Evolutionary conservation across 1,140 invertebrate genomes (phyloP).

Genomic region (Phocides pigmalion): DNA sequence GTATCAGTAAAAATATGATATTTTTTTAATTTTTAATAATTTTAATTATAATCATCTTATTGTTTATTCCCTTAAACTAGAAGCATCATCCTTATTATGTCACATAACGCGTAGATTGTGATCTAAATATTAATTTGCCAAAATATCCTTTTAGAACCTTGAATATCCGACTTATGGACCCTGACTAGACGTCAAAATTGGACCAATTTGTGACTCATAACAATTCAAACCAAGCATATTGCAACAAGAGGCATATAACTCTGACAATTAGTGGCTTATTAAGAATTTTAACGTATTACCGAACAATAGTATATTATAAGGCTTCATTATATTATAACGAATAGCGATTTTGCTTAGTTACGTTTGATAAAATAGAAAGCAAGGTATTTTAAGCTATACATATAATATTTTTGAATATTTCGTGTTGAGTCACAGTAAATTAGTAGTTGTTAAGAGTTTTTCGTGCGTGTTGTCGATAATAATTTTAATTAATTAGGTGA

Average conservation of each 20-base stretch:
- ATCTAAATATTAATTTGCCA: too few species aligned
- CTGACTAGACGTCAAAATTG: neutral
- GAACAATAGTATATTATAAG: conserved; percentile 16
- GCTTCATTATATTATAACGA: conserved; percentile 17
- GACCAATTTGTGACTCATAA: neutral
- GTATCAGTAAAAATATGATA: too few species aligned
- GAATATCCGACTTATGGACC: too few species aligned
- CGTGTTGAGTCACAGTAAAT: conserved; percentile 23
- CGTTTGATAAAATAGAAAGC: conserved; percentile 6
- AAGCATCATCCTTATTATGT: too few species aligned
- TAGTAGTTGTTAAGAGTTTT: conserved; percentile 5
- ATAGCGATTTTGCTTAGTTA: conserved; percentile 26
- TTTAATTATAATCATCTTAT: too few species aligned
- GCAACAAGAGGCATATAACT: conserved; percentile 13
- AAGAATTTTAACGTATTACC: conserved; percentile 14
- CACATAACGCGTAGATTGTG: too few species aligned
- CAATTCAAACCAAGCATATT: conserved; percentile 21
- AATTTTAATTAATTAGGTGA: conserved; percentile 36
- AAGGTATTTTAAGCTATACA: conserved; percentile 33
- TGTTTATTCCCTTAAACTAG: too few species aligned
- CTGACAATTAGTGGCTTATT: conserved; percentile 26
- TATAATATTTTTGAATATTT: conserved; percentile 41
- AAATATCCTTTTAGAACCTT: too few species aligned
- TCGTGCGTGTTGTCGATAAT: conserved; percentile 20
- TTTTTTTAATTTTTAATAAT: too few species aligned